Evolutionary conservation across 1,140 invertebrate genomes (phyloP), one percentile per base, ranked within the genome.

Genomic region (Ostrea denselamellosa): DNA sequence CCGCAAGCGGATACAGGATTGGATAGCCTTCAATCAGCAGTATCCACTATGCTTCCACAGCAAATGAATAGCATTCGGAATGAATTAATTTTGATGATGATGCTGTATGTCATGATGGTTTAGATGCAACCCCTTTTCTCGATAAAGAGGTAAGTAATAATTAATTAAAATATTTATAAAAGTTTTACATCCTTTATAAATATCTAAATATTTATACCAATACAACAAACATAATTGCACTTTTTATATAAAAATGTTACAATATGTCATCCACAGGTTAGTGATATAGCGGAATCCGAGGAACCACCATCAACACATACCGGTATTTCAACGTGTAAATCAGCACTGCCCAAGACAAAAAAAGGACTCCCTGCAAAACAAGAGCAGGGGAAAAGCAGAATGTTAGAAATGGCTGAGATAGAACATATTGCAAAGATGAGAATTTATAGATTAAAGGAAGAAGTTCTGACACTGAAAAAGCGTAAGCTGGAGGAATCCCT

Each of bases 81-180:
- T 65, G 62, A 22, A 65, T 65, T 65, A n/a, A n/a, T n/a, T n/a
- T n/a, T n/a, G 62, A 65, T n/a, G 62, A 14, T 65, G 62, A 65
- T 65, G n/a, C 62, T 65, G 10, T 0, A 17, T 65, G 10, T 7
- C 62, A 65, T 65, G 62, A 19, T 22, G 62, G 19, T 22, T 12
- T 65, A 17, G 62, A 65, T 17, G 19, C 10, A 65, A 7, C 62
- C 19, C 19, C 62, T n/a, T 17, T 12, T 65, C 62, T 19, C n/a
- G 10, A 65, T 65, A n/a, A 65, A 65, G n/a, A 17, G 4, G 62
- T 65, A 8, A 65, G 19, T 65, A 19, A 7, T 12, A 22, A 65
- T 8, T 8, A 17, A 17, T 19, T 19, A 17, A 19, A 17, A 17
- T 7, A 54, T 8, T 54, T 54, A 54, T 12, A 65, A 9, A n/a